Conservation (phyloP, 2,888 invertebrate genomes). For the Eupithecia vulgata region DNA sequence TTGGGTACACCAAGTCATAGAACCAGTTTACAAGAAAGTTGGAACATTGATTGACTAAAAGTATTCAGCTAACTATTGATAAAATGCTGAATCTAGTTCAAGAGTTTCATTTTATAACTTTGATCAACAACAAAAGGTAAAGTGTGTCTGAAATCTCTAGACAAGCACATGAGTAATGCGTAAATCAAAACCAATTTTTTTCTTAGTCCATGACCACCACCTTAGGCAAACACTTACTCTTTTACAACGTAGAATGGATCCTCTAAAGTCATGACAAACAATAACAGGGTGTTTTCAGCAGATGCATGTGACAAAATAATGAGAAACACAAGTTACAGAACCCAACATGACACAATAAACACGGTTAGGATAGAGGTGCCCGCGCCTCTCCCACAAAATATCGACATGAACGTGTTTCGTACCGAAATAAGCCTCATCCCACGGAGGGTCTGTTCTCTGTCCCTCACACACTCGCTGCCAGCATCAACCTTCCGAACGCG, state of each 20-base stretch:
- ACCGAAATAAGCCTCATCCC: constrained; percentile 57
- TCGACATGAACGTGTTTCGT: constrained; percentile 68
- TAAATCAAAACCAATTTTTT: not conserved
- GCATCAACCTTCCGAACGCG: constrained; percentile 54
- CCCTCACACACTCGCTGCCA: constrained; percentile 69
- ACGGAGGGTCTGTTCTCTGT: constrained; percentile 72
- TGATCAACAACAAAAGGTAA: not conserved
- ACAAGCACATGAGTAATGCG: not conserved
- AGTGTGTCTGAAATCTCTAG: not conserved
- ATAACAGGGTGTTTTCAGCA: constrained; percentile 60
- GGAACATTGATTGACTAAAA: too few relatives aligned
- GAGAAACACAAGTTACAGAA: constrained; percentile 45
- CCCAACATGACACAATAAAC: constrained; percentile 49
- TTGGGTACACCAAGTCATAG: too few relatives aligned
- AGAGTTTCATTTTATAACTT: not conserved
- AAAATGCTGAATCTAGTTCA: too few relatives aligned
- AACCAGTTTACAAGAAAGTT: too few relatives aligned
- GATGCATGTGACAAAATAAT: constrained; percentile 66
- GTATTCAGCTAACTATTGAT: too few relatives aligned
- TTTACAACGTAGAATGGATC: constrained; percentile 99
- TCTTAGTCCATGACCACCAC: not conserved
- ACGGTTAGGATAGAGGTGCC: constrained; percentile 58
- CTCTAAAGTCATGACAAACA: constrained; percentile 97
- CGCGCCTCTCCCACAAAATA: constrained; percentile 79
- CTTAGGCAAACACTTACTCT: constrained; percentile 90